Percentiles rank a stretch among this genome's conserved stretches.
These are phyloP conservation scores for Amblyornis subalaris DNA, from an alignment of 2,113 vertebrate genomes.

Conservation along the genomic window DNA sequence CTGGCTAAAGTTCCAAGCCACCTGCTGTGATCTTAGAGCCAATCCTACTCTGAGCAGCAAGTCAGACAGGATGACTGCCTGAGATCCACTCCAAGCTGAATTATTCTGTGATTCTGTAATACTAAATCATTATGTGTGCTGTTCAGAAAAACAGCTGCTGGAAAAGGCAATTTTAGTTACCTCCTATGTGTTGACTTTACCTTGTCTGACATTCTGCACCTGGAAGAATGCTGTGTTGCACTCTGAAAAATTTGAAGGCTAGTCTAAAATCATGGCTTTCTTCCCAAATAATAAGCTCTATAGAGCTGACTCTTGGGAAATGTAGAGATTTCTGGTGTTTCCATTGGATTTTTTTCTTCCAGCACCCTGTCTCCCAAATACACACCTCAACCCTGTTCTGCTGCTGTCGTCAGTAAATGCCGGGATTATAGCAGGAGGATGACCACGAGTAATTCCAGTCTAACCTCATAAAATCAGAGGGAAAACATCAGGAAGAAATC, in stretches of 20 bases:
- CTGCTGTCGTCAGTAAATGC: neutral
- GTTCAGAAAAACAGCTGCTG: conserved; percentile 1
- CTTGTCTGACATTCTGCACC: neutral
- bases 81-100: neutral
- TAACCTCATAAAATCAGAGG: neutral
- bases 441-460: neutral
- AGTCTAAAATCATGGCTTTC: neutral
- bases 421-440: neutral
- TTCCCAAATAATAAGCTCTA: neutral
- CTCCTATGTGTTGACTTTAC: neutral
- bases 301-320: neutral
- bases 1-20: neutral
- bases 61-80: neutral
- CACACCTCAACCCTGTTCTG: neutral
- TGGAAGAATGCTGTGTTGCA: neutral
- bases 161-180: neutral
- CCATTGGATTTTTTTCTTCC: neutral
- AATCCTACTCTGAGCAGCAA: neutral
- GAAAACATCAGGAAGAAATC: neutral
- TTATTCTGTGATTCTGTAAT: neutral
- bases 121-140: neutral
- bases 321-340: neutral
- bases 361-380: neutral
- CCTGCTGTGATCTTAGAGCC: neutral
- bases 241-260: neutral